These are phyloP conservation scores for Clitarchus hookeri DNA, from an alignment of 2,888 invertebrate genomes.

Conservation along the genomic window DNA sequence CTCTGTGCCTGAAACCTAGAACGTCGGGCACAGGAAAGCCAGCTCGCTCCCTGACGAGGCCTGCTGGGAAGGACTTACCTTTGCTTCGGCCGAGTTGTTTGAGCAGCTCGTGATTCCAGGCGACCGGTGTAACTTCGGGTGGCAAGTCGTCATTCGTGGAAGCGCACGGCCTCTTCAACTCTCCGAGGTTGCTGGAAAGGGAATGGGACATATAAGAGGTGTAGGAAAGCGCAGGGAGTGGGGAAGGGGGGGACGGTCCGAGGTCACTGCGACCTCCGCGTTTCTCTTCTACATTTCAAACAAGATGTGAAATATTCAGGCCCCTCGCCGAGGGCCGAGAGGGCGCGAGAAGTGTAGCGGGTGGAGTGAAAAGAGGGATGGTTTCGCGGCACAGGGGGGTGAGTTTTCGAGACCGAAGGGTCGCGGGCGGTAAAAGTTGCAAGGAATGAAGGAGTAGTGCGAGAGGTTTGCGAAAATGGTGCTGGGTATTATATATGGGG, in stretches of 20 bases:
- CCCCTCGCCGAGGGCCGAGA: background rate
- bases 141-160: too few relatives aligned
- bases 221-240: too few relatives aligned
- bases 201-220: background rate
- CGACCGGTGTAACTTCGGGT: too few relatives aligned
- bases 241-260: background rate
- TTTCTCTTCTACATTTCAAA: constrained; percentile 1
- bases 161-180: too few relatives aligned
- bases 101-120: too few relatives aligned
- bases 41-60: too few relatives aligned
- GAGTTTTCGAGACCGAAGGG: background rate
- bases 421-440: background rate
- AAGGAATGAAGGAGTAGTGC: background rate
- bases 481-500: too few relatives aligned
- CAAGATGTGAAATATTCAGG: background rate
- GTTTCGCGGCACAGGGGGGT: background rate
- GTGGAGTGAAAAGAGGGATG: background rate
- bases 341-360: background rate
- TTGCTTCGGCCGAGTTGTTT: too few relatives aligned
- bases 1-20: too few relatives aligned
- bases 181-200: background rate
- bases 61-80: too few relatives aligned
- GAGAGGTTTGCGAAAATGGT: too few relatives aligned
- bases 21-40: too few relatives aligned
- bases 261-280: background rate